Evolutionary conservation across 2,113 vertebrate species (phyloP).

Genomic region (Leptocoma aspasia): DNA sequence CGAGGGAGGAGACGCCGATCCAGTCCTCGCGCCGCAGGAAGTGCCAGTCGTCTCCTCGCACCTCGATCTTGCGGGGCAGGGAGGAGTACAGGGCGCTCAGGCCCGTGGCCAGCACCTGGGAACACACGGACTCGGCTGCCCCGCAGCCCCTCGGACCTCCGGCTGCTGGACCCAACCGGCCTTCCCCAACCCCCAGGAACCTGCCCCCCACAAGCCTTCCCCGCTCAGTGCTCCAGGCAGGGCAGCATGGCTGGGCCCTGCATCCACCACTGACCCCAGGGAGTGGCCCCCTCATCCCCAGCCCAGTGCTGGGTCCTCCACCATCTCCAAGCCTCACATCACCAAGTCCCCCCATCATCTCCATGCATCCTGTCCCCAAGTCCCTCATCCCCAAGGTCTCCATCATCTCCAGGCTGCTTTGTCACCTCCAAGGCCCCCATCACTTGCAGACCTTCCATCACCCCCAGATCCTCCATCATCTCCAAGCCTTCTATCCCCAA

Average conservation of each 20-base stretch:
- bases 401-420: background rate
- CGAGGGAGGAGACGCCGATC: constrained; percentile 88
- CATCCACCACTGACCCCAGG: background rate
- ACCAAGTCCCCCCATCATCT: background rate
- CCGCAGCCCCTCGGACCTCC: background rate
- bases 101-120: constrained; percentile 92
- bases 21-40: constrained; percentile 91
- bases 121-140: background rate
- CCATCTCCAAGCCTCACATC: background rate
- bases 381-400: background rate
- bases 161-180: background rate
- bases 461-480: background rate
- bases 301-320: rapidly evolving
- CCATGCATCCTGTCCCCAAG: background rate
- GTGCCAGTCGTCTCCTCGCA: constrained; percentile 94
- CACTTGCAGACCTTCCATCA: background rate
- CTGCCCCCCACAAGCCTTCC: background rate
- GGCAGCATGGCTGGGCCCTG: background rate
- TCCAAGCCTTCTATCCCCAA: too few relatives aligned
- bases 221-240: background rate
- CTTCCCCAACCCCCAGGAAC: background rate
- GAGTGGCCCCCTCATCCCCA: background rate
- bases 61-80: constrained; percentile 93
- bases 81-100: constrained; percentile 96
- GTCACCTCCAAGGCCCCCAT: background rate